Conservation (phyloP, 2,888 invertebrate genomes). For the Kryphioiulus occultus region DNA sequence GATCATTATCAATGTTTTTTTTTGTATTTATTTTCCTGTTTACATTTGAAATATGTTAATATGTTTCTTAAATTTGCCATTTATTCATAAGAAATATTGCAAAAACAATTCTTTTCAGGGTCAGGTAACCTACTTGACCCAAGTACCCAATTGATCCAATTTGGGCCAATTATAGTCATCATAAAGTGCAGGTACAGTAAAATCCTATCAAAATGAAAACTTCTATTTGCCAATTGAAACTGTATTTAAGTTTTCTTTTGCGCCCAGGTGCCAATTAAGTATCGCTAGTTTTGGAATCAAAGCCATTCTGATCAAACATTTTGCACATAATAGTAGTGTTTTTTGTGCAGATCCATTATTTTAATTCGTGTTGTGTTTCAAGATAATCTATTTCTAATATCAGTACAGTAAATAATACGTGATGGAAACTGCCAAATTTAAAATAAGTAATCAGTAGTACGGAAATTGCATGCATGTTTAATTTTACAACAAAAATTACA, state of each 20-base stretch:
- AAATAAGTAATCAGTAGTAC: background rate
- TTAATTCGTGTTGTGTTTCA: background rate
- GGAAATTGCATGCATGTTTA: background rate
- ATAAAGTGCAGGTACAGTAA: conserved; percentile 43
- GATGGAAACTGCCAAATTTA: background rate
- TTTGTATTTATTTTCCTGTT: conserved; percentile 33
- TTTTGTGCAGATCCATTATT: background rate
- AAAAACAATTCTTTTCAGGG: conserved; percentile 46
- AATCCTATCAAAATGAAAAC: conserved; percentile 44
- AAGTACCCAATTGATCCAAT: conserved; percentile 35
- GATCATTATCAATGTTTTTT: background rate
- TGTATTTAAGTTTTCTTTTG: background rate
- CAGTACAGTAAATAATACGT: background rate
- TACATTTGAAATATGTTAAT: background rate
- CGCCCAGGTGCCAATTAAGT: background rate
- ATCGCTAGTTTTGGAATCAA: conserved; percentile 2
- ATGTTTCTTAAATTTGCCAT: conserved; percentile 2
- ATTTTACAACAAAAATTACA: background rate
- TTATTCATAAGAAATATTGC: conserved; percentile 44
- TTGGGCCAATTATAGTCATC: conserved; percentile 44
- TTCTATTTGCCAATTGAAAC: background rate
- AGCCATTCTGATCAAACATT: conserved; percentile 1
- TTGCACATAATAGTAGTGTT: background rate
- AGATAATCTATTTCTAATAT: background rate
- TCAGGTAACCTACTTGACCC: conserved; percentile 46